Percentiles rank a stretch among this genome's conserved stretches.
These are phyloP conservation scores for Eulithis testata DNA, from an alignment of 2,888 invertebrate genomes.

Conservation along the genomic window DNA sequence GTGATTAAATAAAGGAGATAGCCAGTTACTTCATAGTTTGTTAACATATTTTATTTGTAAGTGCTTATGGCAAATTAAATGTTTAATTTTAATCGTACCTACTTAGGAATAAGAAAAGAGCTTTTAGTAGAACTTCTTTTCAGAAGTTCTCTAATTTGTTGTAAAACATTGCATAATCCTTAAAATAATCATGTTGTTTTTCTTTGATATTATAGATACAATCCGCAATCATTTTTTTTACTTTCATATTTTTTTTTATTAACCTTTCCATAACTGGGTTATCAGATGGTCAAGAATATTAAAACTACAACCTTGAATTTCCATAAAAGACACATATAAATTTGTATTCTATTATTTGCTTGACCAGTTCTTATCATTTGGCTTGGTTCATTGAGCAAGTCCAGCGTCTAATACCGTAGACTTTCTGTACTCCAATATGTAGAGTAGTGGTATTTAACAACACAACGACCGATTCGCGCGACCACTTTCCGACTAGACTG, in stretches of 20 bases:
- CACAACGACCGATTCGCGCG: slow-evolving; percentile 70
- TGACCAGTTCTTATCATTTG: slow-evolving; percentile 20
- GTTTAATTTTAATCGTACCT: too few relatives aligned
- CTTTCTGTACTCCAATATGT: slow-evolving; percentile 71
- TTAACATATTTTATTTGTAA: background rate
- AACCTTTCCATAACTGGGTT: too few relatives aligned
- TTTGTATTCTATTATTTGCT: slow-evolving; percentile 9
- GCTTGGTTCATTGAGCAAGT: slow-evolving; percentile 32
- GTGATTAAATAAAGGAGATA: slow-evolving; percentile 15
- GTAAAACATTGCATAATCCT: too few relatives aligned
- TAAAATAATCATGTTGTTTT: too few relatives aligned
- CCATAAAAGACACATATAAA: slow-evolving; percentile 17
- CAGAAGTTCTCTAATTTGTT: too few relatives aligned
- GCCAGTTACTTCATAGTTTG: slow-evolving; percentile 13
- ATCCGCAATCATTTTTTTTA: too few relatives aligned
- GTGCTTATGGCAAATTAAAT: too few relatives aligned
- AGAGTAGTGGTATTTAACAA: slow-evolving; percentile 82
- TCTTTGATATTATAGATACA: too few relatives aligned
- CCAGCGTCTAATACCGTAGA: slow-evolving; percentile 43
- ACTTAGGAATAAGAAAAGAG: too few relatives aligned
- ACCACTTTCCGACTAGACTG: slow-evolving; percentile 74
- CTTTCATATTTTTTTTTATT: too few relatives aligned
- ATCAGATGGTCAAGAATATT: too few relatives aligned
- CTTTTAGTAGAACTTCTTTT: too few relatives aligned
- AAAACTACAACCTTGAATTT: slow-evolving; percentile 31